A percentile compares a stretch with the other conserved stretches of the same genome.
These are phyloP conservation scores for Andrena dorsata DNA, from an alignment of 2,888 invertebrate genomes.

Conservation along the genomic window DNA sequence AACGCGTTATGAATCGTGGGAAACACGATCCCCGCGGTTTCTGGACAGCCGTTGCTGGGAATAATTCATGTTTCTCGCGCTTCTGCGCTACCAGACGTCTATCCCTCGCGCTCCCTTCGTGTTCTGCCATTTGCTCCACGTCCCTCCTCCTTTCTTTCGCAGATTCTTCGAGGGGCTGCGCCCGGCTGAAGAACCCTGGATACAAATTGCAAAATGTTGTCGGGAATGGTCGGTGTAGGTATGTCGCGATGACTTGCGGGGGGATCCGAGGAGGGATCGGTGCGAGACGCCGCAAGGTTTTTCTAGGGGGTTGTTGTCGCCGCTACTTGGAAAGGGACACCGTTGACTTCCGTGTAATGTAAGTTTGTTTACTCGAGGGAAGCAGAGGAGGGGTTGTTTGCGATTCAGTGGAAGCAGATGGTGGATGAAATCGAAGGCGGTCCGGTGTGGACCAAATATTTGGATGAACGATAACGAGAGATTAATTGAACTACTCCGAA, in stretches of 20 bases:
- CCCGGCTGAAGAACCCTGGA: constrained; percentile 49
- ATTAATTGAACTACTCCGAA: neutral
- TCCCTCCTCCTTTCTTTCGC: constrained; percentile 45
- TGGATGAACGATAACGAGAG: neutral
- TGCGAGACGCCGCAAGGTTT: constrained; percentile 22
- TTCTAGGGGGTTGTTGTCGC: constrained; percentile 27
- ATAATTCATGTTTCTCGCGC: constrained; percentile 76
- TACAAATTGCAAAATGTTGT: constrained; percentile 63
- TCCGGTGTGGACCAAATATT: neutral
- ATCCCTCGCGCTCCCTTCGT: constrained; percentile 4
- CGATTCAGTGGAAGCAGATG: neutral
- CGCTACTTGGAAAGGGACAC: neutral
- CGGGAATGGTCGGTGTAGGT: constrained; percentile 19
- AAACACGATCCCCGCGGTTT: constrained; percentile 71
- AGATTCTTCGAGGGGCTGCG: constrained; percentile 44
- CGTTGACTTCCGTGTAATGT: constrained; percentile 17
- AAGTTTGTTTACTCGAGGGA: neutral
- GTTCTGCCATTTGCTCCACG: constrained; percentile 35
- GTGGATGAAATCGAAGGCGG: neutral
- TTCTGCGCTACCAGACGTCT: constrained; percentile 26
- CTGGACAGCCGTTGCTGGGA: constrained; percentile 69
- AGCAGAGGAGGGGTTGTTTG: neutral
- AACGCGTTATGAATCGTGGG: constrained; percentile 78
- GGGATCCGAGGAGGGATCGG: neutral
- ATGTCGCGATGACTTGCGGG: constrained; percentile 17